These are phyloP conservation scores for Lasius platythorax DNA, from an alignment of 2,888 invertebrate species.

Conservation along the genomic window DNA sequence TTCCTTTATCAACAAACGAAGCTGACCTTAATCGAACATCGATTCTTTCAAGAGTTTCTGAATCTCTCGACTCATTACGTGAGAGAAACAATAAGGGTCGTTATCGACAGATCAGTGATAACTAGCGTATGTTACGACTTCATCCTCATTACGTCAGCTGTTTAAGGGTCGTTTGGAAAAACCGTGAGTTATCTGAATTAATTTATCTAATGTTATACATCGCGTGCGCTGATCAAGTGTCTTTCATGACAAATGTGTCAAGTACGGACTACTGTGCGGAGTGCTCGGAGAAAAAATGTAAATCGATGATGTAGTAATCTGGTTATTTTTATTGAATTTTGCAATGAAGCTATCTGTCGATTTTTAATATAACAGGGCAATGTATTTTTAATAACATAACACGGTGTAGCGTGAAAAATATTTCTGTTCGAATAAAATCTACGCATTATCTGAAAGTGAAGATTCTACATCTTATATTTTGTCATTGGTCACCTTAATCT, in stretches of 20 bases:
- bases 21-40: neutral
- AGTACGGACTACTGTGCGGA: neutral
- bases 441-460: neutral
- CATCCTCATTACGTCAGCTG: slow-evolving; percentile 12
- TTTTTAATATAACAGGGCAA: neutral
- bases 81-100: slow-evolving; percentile 5
- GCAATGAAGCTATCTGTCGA: neutral
- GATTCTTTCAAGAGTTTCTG: slow-evolving; percentile 4
- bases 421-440: neutral
- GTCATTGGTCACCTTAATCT: slow-evolving; percentile 1
- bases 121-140: neutral
- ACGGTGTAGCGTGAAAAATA: neutral
- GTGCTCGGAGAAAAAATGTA: neutral
- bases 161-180: slow-evolving; percentile 8
- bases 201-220: slow-evolving; percentile 43
- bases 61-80: neutral
- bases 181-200: slow-evolving; percentile 40
- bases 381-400: neutral
- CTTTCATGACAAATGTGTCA: slow-evolving; percentile 19
- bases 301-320: neutral
- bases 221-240: slow-evolving; percentile 4
- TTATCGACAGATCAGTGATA: slow-evolving; percentile 9
- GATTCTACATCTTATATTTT: neutral
- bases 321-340: neutral
- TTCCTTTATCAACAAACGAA: neutral